Percentiles rank a stretch among this genome's conserved stretches.
These are phyloP conservation scores for Euspilapteryx auroguttella DNA, from an alignment of 2,888 invertebrate genomes.

Conservation along the genomic window DNA sequence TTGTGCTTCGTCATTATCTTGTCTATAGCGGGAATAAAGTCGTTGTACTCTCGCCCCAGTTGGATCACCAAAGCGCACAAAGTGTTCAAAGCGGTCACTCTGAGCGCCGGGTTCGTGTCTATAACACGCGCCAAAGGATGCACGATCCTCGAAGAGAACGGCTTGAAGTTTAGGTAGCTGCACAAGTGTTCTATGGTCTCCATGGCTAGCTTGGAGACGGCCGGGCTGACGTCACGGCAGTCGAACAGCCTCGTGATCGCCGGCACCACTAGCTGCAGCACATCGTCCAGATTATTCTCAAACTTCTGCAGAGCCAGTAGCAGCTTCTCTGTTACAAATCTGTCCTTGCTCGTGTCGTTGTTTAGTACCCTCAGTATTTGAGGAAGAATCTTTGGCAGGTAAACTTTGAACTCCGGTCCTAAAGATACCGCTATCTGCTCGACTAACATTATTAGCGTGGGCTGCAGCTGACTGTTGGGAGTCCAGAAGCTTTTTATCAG, in stretches of 20 bases:
- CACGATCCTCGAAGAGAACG: conserved; percentile 89
- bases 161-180: conserved; percentile 87
- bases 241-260: conserved; percentile 92
- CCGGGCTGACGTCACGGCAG: conserved; percentile 76
- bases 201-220: conserved; percentile 73
- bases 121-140: conserved; percentile 89
- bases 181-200: conserved; percentile 90
- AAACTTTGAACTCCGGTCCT: conserved; percentile 94
- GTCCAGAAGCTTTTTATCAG: conserved; percentile 95
- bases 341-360: conserved; percentile 85
- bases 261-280: conserved; percentile 90
- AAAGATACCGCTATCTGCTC: conserved; percentile 93
- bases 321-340: conserved; percentile 79
- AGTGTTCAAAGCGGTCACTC: conserved; percentile 86
- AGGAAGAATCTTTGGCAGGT: conserved; percentile 90
- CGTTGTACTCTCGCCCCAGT: conserved; percentile 87
- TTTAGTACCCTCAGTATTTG: conserved; percentile 90
- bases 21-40: conserved; percentile 92
- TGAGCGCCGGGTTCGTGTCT: conserved; percentile 76
- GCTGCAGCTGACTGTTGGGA: conserved; percentile 79
- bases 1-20: conserved; percentile 80
- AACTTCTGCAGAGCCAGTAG: conserved; percentile 89
- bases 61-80: conserved; percentile 86
- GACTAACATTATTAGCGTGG: conserved; percentile 85
- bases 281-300: conserved; percentile 93